Conservation (phyloP, 1,140 invertebrate species). For the Ctenoplectra terminalis region DNA sequence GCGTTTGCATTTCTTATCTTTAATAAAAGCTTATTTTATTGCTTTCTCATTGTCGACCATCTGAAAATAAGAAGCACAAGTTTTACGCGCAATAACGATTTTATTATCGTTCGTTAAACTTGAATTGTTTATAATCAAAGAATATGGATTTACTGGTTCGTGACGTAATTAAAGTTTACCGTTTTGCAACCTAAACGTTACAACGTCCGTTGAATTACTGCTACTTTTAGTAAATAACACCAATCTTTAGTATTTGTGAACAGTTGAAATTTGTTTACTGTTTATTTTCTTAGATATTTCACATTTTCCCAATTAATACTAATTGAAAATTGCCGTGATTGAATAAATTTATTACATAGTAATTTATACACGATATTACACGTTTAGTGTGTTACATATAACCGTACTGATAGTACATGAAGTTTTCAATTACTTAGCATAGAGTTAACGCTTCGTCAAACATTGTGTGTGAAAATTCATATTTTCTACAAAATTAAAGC, state of each 20-base stretch:
- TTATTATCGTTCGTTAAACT: neutral
- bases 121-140: too few species aligned
- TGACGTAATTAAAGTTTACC: too few species aligned
- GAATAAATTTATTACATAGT: neutral
- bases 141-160: too few species aligned
- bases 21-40: neutral
- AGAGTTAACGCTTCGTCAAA: neutral
- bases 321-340: neutral
- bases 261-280: too few species aligned
- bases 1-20: constrained; percentile 8
- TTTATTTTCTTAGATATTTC: too few species aligned
- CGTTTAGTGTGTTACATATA: neutral
- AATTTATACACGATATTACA: too few species aligned
- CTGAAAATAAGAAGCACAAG: neutral
- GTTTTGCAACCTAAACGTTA: too few species aligned
- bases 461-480: neutral
- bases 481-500: neutral
- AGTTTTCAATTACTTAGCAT: neutral
- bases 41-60: neutral
- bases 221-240: too few species aligned
- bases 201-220: too few species aligned
- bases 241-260: too few species aligned
- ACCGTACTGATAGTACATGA: neutral
- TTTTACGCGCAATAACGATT: neutral
- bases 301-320: neutral